Evolutionary conservation across 2,113 vertebrate species (phyloP).

Genomic region (Petromus typicus): DNA sequence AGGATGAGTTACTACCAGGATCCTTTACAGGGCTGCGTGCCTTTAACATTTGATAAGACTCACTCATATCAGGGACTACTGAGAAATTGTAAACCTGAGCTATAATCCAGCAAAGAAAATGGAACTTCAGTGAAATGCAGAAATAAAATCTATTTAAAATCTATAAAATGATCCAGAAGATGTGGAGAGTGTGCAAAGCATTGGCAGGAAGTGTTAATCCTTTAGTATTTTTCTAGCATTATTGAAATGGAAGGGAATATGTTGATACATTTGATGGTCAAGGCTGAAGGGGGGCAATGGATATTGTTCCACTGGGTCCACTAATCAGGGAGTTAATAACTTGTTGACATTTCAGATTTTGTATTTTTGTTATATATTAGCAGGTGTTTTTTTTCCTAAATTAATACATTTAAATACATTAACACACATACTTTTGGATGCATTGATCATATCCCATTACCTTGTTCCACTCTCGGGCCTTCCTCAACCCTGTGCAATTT

Average conservation of each 20-base stretch:
- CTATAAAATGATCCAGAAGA: not conserved
- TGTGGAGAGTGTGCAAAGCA: not conserved
- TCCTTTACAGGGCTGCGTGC: not conserved
- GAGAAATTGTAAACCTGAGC: not conserved
- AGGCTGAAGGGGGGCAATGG: not conserved
- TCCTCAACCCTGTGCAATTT: not conserved
- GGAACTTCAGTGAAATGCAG: not conserved
- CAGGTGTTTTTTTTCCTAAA: not conserved
- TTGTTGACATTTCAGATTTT: not conserved
- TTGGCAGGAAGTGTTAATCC: not conserved
- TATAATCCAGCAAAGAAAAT: not conserved
- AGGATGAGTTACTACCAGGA: not conserved
- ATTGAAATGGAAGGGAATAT: not conserved
- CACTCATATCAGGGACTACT: not conserved
- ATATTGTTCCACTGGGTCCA: not conserved
- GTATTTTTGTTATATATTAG: not conserved
- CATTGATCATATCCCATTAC: not conserved
- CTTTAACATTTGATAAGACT: not conserved
- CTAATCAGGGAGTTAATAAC: not conserved
- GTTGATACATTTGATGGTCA: too few species aligned
- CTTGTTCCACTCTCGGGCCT: too few species aligned
- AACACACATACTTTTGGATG: fast-evolving
- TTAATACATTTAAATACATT: not conserved
- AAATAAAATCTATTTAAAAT: not conserved
- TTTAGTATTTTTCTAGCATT: not conserved